Evolutionary conservation across 2,113 vertebrate genomes (phyloP), one percentile per base, ranked within the genome.

Genomic region (Leptobrachium leishanense): DNA sequence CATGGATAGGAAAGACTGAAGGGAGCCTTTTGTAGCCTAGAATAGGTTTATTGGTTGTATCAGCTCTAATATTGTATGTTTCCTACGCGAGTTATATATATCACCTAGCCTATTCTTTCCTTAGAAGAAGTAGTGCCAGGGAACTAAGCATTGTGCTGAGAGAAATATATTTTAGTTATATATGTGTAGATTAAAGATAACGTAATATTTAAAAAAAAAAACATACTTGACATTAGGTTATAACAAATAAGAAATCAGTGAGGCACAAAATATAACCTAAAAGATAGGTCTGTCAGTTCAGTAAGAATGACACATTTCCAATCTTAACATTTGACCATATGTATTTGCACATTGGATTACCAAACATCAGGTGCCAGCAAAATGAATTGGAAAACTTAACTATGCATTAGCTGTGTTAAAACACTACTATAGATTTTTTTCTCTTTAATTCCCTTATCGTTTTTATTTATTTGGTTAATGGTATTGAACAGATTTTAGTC

Each of bases 401-500:
- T 79, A 79, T 74, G 62, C 62, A 79, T 79, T 70, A 79, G 70
- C 46, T 73, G 77, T 46, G 64, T 79, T 79, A 79, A 79, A 79
- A 79, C 63, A 74, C 77, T 79, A 65, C 77, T 74, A 79, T 79
- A 66, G 77, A 79, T 79, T 79, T 79, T 79, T 79, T 79, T 79
- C 77, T 59, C 63, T 74, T 79, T 79, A 79, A 79, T 79, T 79
- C 77, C 70, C 77, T 79, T 79, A 79, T 79, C 77, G 43, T 72
- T 79, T 79, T 79, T 73, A 79, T 79, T 79, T 79, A 67, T 73
- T 79, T 68, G 70, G 77, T 79, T 79, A 73, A 79, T 73, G 77
- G 77, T 79, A 79, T 79, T 73, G 71, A 79, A 73, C 77, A 79
- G 77, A 79, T 79, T 79, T 74, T 79, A 72, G 77, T 79, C 77